Conservation (phyloP, 2,113 vertebrate species). For the Pongo abelii region DNA sequence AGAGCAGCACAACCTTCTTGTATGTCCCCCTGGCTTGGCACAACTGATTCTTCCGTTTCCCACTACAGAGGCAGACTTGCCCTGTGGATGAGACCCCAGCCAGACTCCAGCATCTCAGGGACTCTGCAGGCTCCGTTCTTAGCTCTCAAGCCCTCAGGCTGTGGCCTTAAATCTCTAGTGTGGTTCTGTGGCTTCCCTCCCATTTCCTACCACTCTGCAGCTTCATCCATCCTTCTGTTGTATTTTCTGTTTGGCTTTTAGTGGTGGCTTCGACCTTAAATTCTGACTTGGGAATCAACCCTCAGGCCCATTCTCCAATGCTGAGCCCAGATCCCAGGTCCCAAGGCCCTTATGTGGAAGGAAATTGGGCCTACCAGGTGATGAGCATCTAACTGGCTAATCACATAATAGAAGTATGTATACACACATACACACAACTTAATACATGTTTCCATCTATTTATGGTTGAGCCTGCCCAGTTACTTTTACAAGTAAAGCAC, state of each 20-base stretch:
- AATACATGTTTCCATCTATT: neutral
- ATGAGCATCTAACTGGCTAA: neutral
- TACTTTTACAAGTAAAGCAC: neutral
- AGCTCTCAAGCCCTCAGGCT: neutral
- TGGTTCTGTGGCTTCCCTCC: neutral
- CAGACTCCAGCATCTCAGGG: neutral
- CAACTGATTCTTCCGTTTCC: neutral
- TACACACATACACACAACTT: neutral
- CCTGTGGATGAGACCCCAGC: neutral
- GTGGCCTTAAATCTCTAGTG: neutral
- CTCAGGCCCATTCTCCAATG: neutral
- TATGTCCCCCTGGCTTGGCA: neutral
- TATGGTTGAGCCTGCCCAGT: neutral
- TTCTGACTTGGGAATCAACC: neutral
- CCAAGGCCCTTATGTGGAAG: neutral
- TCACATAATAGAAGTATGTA: neutral
- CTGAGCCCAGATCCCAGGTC: neutral
- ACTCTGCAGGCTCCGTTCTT: neutral
- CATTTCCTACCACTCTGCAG: neutral
- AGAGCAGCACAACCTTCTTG: neutral
- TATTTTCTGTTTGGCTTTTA: neutral
- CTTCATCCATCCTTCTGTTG: neutral
- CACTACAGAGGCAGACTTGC: too few species aligned
- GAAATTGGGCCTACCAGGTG: neutral
- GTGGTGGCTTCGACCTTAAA: neutral